Evolutionary conservation across 2,113 vertebrate genomes (phyloP).

Genomic region (Telmatochromis sp.): DNA sequence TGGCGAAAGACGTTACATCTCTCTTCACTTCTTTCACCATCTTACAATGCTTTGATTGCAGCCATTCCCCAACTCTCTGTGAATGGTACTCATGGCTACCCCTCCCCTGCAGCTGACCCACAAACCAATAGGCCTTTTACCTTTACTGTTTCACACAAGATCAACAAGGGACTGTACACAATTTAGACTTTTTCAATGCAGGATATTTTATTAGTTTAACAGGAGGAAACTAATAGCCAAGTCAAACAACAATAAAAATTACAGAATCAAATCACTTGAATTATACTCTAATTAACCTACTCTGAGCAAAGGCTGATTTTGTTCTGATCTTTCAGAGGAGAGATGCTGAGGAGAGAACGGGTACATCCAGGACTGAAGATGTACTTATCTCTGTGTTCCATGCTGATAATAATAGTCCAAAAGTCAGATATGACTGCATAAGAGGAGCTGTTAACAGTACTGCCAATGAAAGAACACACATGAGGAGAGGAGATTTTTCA

Average conservation of each 20-base stretch:
- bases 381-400: background rate
- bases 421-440: background rate
- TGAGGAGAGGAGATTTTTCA: background rate
- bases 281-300: background rate
- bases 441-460: background rate
- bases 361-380: background rate
- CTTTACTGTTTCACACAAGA: background rate
- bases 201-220: background rate
- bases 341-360: background rate
- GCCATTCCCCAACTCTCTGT: background rate
- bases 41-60: background rate
- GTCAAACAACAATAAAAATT: background rate
- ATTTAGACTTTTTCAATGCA: background rate
- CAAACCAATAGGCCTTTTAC: background rate
- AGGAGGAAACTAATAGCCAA: background rate
- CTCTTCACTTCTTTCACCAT: background rate
- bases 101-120: background rate
- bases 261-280: background rate
- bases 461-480: background rate
- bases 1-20: background rate
- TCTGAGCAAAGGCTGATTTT: background rate
- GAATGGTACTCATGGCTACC: background rate
- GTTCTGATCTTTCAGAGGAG: background rate
- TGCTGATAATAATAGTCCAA: background rate
- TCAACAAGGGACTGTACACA: background rate